Percentiles rank a stretch among this genome's conserved stretches.
These are phyloP conservation scores for Phylloscopus whistleri DNA, from an alignment of 2,113 vertebrate genomes.

Conservation along the genomic window DNA sequence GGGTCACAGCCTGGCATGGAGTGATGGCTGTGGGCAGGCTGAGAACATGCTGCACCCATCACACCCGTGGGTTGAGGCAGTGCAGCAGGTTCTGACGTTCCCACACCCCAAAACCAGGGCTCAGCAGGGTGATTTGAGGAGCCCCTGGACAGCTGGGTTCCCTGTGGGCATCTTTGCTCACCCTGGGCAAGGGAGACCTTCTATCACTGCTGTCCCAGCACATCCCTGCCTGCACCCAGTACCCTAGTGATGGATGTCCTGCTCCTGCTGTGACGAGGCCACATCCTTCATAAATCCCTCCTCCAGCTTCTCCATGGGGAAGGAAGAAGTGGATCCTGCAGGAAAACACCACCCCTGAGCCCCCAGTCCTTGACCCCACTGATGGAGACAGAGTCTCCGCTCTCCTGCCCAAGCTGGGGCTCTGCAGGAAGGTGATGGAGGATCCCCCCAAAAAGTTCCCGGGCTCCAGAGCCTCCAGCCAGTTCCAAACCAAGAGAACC, in stretches of 20 bases:
- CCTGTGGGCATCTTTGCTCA: not conserved
- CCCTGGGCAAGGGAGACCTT: accelerated
- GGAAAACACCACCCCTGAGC: not conserved
- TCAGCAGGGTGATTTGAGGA: not conserved
- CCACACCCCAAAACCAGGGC: not conserved
- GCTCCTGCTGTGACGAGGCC: accelerated
- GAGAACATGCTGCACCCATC: not conserved
- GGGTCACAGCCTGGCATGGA: not conserved
- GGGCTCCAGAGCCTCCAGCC: not conserved
- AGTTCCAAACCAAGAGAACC: not conserved
- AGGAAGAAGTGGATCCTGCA: not conserved
- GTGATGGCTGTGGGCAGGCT: not conserved
- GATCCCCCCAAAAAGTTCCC: accelerated
- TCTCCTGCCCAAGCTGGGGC: not conserved
- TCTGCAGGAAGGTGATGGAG: not conserved
- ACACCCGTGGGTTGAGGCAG: not conserved
- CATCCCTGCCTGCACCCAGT: not conserved
- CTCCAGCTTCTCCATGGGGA: not conserved
- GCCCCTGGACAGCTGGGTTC: not conserved
- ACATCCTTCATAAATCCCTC: not conserved
- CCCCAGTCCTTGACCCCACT: not conserved
- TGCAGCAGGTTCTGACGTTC: not conserved
- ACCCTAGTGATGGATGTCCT: not conserved
- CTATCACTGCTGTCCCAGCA: not conserved
- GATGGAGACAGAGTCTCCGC: accelerated